Conservation (phyloP, 1,140 invertebrate genomes). For the Drosophila subobscura region DNA sequence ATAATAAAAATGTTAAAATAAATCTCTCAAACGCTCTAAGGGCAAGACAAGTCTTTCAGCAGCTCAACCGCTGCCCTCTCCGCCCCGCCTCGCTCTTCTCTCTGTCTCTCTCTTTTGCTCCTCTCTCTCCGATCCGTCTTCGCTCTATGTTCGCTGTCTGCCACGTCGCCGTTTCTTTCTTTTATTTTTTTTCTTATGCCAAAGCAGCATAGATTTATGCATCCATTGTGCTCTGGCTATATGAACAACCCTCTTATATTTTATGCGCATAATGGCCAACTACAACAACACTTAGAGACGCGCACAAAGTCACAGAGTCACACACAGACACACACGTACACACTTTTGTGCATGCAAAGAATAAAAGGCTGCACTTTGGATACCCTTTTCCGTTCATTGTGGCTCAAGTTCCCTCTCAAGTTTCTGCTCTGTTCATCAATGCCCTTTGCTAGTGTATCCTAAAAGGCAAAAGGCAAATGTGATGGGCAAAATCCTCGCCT, state of each 20-base stretch:
- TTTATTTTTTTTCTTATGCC: slow-evolving; percentile 4
- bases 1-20: slow-evolving; percentile 81
- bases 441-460: too few relatives aligned
- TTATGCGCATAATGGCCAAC: slow-evolving; percentile 81
- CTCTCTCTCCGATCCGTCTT: neutral
- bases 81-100: neutral
- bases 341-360: slow-evolving; percentile 22
- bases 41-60: slow-evolving; percentile 23
- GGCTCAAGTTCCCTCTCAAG: too few relatives aligned
- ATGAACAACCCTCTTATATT: slow-evolving; percentile 81
- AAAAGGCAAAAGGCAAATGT: too few relatives aligned
- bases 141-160: neutral
- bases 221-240: slow-evolving; percentile 73
- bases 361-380: slow-evolving; percentile 26
- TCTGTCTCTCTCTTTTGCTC: neutral
- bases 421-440: too few relatives aligned
- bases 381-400: too few relatives aligned
- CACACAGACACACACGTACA: slow-evolving; percentile 12
- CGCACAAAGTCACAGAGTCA: neutral
- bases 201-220: slow-evolving; percentile 74
- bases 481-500: slow-evolving; percentile 21
- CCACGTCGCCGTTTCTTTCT: too few relatives aligned
- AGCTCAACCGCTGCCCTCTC: slow-evolving; percentile 9
- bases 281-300: slow-evolving; percentile 40
- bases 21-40: slow-evolving; percentile 52